Percentiles rank a stretch among this genome's conserved stretches.
Evolutionary conservation across 30 jellyfish, hydroid and myxozoan genomes (phyloP).

Genomic region (Hydractinia symbiolongicarpus): DNA sequence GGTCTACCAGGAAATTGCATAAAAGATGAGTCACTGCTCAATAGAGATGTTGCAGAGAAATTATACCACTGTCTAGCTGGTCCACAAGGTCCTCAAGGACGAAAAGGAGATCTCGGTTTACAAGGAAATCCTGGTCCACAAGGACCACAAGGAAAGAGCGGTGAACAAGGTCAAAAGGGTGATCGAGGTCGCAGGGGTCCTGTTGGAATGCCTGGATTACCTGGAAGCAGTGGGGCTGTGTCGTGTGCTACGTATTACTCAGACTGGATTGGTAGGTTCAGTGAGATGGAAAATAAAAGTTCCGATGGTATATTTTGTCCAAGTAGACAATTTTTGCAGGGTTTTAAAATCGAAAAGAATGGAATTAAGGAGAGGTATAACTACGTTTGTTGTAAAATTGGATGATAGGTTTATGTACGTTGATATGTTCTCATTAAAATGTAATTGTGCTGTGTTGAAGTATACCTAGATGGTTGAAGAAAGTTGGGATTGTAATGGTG

Average conservation of each 20-base stretch:
- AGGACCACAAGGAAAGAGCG: slow-evolving; percentile 53
- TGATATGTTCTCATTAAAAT: too few species aligned
- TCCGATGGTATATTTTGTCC: slow-evolving; percentile 53
- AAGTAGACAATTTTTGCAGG: slow-evolving; percentile 72
- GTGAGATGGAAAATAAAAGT: slow-evolving; percentile 36
- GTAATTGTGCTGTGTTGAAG: too few species aligned
- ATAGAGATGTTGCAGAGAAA: slow-evolving; percentile 1
- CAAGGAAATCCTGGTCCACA: slow-evolving; percentile 24
- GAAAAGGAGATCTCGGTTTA: slow-evolving; percentile 22
- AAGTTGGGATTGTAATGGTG: too few species aligned
- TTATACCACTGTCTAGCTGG: slow-evolving; percentile 46
- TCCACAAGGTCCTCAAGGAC: slow-evolving; percentile 65
- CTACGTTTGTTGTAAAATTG: slow-evolving; percentile 56
- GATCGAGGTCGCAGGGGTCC: slow-evolving; percentile 82
- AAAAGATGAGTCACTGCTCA: not conserved
- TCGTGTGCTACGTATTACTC: slow-evolving; percentile 56
- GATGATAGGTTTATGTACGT: too few species aligned
- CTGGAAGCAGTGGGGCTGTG: slow-evolving; percentile 73
- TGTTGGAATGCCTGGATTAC: slow-evolving; percentile 92
- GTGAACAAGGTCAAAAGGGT: slow-evolving; percentile 60
- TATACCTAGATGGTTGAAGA: too few species aligned
- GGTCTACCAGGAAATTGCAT: slow-evolving; percentile 35
- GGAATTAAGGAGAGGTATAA: slow-evolving; percentile 53
- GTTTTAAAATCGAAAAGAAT: slow-evolving; percentile 57
- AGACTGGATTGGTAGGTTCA: slow-evolving; percentile 60